Evolutionary conservation across 2,113 vertebrate species (phyloP).

Genomic region (Chlorodrepanis virens): DNA sequence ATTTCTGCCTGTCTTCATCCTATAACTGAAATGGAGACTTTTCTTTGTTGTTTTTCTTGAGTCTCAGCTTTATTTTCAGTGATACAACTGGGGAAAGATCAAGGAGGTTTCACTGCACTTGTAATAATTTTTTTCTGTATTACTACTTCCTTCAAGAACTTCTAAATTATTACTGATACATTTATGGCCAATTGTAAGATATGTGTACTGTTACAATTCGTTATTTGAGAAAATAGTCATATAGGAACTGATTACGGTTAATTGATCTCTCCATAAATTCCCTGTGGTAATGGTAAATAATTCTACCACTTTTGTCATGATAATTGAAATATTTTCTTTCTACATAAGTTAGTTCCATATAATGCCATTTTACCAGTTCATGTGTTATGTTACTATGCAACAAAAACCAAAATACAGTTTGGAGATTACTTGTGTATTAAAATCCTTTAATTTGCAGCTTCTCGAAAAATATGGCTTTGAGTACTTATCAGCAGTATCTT

Average conservation of each 20-base stretch:
- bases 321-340: not conserved
- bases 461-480: accelerated
- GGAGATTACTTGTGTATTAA: not conserved
- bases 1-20: not conserved
- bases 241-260: not conserved
- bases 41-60: not conserved
- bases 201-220: not conserved
- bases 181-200: not conserved
- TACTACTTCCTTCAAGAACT: not conserved
- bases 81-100: not conserved
- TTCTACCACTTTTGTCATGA: not conserved
- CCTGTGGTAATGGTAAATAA: not conserved
- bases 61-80: not conserved
- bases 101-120: not conserved
- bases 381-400: not conserved
- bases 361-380: not conserved
- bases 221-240: not conserved
- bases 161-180: not conserved
- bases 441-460: not conserved
- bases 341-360: accelerated
- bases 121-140: not conserved
- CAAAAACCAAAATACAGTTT: not conserved
- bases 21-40: not conserved
- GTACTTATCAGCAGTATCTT: not conserved
- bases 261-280: not conserved